These are phyloP conservation scores for Heteromyza rotundicornis DNA, from an alignment of 2,888 invertebrate genomes.

Conservation along the genomic window DNA sequence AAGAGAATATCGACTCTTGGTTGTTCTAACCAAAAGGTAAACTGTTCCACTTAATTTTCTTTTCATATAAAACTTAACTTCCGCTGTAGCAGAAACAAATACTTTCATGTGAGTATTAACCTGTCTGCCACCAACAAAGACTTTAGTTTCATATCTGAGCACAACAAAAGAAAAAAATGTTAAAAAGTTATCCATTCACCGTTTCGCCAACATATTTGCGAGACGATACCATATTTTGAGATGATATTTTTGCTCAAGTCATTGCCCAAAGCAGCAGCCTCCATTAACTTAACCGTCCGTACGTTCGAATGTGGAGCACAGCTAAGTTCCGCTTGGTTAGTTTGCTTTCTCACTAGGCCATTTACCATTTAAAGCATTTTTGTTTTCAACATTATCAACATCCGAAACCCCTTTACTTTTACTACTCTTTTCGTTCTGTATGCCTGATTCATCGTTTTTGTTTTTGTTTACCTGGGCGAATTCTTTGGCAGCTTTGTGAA, in stretches of 20 bases:
- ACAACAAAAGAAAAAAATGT: neutral
- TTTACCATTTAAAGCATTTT: neutral
- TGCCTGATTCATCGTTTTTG: neutral
- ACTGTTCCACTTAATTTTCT: neutral
- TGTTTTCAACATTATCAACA: neutral
- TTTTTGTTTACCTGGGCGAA: neutral
- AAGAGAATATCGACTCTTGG: no score
- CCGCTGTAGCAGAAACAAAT: no score
- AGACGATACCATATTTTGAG: no score
- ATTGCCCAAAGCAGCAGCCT: constrained; percentile 6
- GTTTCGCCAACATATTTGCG: neutral
- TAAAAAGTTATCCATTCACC: constrained; percentile 11
- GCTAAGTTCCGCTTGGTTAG: neutral
- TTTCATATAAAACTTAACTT: neutral
- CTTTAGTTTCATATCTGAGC: neutral
- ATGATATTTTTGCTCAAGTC: neutral
- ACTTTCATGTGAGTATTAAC: neutral
- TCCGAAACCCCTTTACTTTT: neutral
- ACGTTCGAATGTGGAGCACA: neutral
- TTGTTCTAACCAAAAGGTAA: no score
- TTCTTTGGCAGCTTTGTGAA: neutral
- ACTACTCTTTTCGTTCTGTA: neutral
- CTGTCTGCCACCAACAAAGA: neutral
- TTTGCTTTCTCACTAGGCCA: neutral
- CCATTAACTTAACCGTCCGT: neutral